Conservation (phyloP, 23 tunicate species). For the Corella eumyota region DNA sequence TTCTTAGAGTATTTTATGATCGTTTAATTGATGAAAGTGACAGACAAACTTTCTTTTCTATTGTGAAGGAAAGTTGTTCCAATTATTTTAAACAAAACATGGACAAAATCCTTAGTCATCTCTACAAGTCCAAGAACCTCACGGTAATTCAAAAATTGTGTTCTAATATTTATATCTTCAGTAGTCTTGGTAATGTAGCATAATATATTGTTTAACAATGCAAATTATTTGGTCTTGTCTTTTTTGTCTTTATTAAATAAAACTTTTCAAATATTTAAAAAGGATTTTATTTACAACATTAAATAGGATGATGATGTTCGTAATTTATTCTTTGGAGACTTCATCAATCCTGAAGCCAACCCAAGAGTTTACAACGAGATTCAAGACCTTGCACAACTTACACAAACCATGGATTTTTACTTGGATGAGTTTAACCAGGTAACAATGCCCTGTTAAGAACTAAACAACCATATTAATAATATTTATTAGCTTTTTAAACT, state of each 20-base stretch:
- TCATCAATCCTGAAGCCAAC: constrained; percentile 66
- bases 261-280: neutral
- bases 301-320: constrained; percentile 84
- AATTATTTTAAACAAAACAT: constrained; percentile 73
- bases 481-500: neutral
- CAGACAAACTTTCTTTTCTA: constrained; percentile 67
- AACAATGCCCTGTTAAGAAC: neutral
- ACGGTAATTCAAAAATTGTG: constrained; percentile 19
- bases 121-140: constrained; percentile 65
- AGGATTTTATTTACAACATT: neutral
- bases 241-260: neutral
- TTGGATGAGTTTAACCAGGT: constrained; percentile 96
- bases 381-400: constrained; percentile 64
- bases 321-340: constrained; percentile 86
- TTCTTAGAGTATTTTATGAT: constrained; percentile 95
- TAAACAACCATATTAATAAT: neutral
- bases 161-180: no score
- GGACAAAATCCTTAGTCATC: constrained; percentile 87
- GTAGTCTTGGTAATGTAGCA: neutral
- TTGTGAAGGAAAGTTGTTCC: constrained; percentile 78
- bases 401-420: constrained; percentile 64
- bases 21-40: constrained; percentile 90
- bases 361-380: constrained; percentile 91
- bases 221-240: neutral
- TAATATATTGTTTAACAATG: neutral